Evolutionary conservation across 2,888 invertebrate species (phyloP), one percentile per base, ranked within the genome.

Genomic region (Campoplex capitator): DNA sequence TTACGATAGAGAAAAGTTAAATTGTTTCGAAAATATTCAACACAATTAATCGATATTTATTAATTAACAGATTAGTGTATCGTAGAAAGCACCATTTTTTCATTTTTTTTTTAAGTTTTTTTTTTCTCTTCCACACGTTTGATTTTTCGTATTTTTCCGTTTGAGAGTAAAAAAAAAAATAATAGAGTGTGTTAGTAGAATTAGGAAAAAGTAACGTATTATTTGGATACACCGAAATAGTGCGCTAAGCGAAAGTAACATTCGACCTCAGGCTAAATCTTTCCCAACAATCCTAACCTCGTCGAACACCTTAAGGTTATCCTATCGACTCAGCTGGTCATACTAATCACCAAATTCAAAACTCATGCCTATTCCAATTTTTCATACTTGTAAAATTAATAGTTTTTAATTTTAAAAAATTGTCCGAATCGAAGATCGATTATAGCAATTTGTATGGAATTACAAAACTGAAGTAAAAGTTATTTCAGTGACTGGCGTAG

Each of bases 21-120:
- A 11, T n/a, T 38, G 13, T 70, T 65, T 9, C 7, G 3, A 38
- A n/a, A n/a, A 23, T 62, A 65, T 16, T 80, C 13, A 32, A 54
- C 67, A 28, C 8, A 74, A 18, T 74, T 70, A 16, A 70, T 67
- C n/a, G 18, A 71, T 62, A 28, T 28, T 28, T 32, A 32, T 62
- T 32, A 62, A 62, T 32, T 62, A 32, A 62, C 32, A 16, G 32
- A 62, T 32, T 32, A 76, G 58, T 23, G 45, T 35, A 51, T 62
- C 58, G 42, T 82, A 84, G 70, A 67, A 23, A 85, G 82, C 84
- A 87, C 87, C 74, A 82, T 79, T 79, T 85, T 71, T 70, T 54
- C 1, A 78, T 78, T 83, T 38, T 16, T 16, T 65, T 32, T 70
- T 6, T 71, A 23, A 23, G 23, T 51, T 28, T 75, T 76, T 18